phyloP scores from a whole-genome alignment of 1,140 invertebrate genomes.

The Chironomus tepperi region DNA sequence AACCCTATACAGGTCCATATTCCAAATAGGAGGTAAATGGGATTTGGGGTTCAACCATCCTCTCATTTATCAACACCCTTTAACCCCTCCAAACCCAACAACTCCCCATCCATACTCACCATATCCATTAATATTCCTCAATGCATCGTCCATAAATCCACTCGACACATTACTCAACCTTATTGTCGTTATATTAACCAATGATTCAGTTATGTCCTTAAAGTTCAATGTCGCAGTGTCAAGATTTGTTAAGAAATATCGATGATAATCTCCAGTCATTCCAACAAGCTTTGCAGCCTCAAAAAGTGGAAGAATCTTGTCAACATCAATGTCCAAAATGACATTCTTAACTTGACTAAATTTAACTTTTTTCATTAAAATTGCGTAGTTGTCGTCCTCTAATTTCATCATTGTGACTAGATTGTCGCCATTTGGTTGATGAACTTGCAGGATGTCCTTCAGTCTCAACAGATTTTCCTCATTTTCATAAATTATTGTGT shows the following conservation, averaged over 20 bases:
- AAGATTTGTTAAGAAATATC: slow-evolving; percentile 36
- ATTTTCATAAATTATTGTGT: slow-evolving; percentile 74
- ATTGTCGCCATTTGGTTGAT: slow-evolving; percentile 44
- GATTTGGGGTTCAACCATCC: too few relatives aligned
- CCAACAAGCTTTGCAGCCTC: slow-evolving; percentile 33
- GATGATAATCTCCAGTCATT: slow-evolving; percentile 36
- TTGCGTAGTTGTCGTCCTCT: slow-evolving; percentile 43
- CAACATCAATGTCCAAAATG: slow-evolving; percentile 58
- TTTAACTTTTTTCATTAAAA: slow-evolving; percentile 62
- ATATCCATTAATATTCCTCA: slow-evolving; percentile 30
- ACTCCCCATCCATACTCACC: too few relatives aligned
- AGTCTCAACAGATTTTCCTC: slow-evolving; percentile 68
- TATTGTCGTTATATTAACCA: slow-evolving; percentile 61
- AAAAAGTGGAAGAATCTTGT: slow-evolving; percentile 45
- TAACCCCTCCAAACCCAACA: too few relatives aligned
- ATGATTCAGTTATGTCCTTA: slow-evolving; percentile 36
- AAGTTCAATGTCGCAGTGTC: slow-evolving; percentile 33
- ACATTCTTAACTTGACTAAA: slow-evolving; percentile 53
- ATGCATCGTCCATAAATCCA: slow-evolving; percentile 35
- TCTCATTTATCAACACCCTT: too few relatives aligned
- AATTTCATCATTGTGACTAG: slow-evolving; percentile 51
- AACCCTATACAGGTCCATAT: too few relatives aligned
- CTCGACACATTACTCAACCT: slow-evolving; percentile 46
- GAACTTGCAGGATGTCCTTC: slow-evolving; percentile 69
- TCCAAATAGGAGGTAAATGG: too few relatives aligned